phyloP scores from a whole-genome alignment of 92 coral and sea anemone species.

The Pocillopora grandis region DNA sequence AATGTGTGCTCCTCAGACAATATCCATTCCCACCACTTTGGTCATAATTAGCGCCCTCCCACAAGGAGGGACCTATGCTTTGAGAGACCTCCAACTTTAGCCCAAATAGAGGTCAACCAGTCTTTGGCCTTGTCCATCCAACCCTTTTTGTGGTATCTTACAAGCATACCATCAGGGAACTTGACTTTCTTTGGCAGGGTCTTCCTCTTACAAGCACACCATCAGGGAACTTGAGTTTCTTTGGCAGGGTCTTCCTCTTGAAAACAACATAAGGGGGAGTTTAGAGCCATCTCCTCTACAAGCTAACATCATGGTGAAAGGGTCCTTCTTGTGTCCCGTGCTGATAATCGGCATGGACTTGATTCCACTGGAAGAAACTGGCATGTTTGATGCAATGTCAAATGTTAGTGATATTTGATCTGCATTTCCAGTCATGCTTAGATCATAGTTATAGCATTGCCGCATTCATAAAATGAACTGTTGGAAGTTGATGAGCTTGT shows the following conservation, averaged over 20 bases:
- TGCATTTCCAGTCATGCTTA: no score
- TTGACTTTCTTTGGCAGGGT: slow-evolving; percentile 7
- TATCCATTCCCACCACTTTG: slow-evolving; percentile 12
- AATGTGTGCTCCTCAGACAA: neutral
- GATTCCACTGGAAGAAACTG: neutral
- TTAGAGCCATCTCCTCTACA: slow-evolving; percentile 13
- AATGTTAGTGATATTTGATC: neutral
- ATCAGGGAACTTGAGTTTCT: neutral
- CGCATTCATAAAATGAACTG: no score
- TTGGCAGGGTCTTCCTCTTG: slow-evolving; percentile 3
- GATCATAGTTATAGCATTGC: no score
- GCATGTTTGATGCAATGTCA: slow-evolving; percentile 5
- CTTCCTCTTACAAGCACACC: slow-evolving; percentile 2
- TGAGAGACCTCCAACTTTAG: slow-evolving; percentile 26
- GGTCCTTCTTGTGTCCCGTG: slow-evolving; percentile 16
- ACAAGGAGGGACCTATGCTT: slow-evolving; percentile 9
- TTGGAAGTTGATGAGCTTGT: no score
- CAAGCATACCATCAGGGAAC: neutral
- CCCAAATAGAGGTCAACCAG: slow-evolving; percentile 14
- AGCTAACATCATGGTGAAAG: neutral
- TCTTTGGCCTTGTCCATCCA: slow-evolving; percentile 23
- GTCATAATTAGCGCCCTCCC: no score
- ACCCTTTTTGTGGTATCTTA: slow-evolving; percentile 18
- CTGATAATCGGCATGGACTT: slow-evolving; percentile 1
- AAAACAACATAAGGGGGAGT: neutral